Conservation (phyloP, 2,113 vertebrate genomes). For the Neogobius melanostomus region DNA sequence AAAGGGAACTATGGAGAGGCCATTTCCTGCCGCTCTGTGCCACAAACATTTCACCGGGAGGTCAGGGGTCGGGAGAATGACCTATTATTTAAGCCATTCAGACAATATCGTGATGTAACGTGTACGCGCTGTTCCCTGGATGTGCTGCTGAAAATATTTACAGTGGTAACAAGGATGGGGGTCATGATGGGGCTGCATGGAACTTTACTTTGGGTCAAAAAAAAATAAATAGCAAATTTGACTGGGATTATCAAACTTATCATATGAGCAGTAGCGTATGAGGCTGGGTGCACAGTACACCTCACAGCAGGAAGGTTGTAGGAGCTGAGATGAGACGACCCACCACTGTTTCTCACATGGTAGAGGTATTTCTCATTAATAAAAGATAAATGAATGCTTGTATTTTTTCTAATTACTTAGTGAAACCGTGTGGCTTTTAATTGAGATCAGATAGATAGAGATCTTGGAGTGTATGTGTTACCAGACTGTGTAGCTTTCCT, state of each 20-base stretch:
- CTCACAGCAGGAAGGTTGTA: no score
- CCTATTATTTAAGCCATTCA: not conserved
- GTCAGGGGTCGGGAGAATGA: not conserved
- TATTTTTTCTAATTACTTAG: no score
- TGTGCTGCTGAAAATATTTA: slow-evolving; percentile 74
- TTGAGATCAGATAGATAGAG: no score
- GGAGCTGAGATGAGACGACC: no score
- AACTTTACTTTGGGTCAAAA: slow-evolving; percentile 16
- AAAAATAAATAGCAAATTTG: not conserved
- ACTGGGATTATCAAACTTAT: no score
- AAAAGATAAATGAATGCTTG: no score
- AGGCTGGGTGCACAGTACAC: no score
- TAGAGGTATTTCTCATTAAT: no score
- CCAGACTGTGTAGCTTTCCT: not conserved
- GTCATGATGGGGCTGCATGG: slow-evolving; percentile 40
- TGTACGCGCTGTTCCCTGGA: slow-evolving; percentile 71
- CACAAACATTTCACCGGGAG: not conserved
- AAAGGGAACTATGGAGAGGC: not conserved
- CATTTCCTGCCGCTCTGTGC: not conserved
- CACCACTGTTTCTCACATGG: no score
- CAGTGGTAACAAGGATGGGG: slow-evolving; percentile 57
- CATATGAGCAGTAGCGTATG: no score
- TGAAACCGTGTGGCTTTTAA: no score
- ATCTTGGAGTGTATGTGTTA: no score
- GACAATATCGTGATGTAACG: slow-evolving; percentile 52